Base-by-base conservation (phyloP, 2,113 vertebrate species). In the Corapipo altera region DNA sequence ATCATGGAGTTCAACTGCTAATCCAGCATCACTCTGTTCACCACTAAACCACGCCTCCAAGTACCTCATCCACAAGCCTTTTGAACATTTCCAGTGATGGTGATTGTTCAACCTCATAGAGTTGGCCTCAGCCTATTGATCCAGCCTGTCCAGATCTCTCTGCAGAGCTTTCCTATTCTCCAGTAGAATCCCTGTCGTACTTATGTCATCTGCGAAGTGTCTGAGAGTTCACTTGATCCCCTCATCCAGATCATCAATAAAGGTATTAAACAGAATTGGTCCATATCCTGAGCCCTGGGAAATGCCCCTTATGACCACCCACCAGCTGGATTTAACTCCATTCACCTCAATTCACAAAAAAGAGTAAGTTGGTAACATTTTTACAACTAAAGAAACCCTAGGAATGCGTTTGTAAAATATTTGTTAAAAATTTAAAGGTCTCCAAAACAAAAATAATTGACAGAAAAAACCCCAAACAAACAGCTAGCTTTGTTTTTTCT, bases 401-500 rank as follows among this genome's bases (percentile, higher is more conserved):
- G 8, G 13, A 55, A 23, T 33, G 1, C 4, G 69, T 89, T 48
- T 52, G 6, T 33, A 26, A 61, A 70, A 71, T 57, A 66, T 32
- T 84, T 61, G 12, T 26, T 22, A 12, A 58, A 84, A 93, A 73
- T 37, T 7, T 48, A 33, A 57, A 48, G 8, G 3, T 23, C 10
- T 46, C 10, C 15, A 78, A 93, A 41, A 4, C 4, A 70, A 77
- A 89, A 87, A 27, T 10, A 61, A 73, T 11, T 74, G 0, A 41
- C 37, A 4, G 65, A 58, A 77, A n/a, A 4, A 16, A 23, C 24
- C 4, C 9, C 15, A 37, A 35, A 69, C 23, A 46, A 7, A 1
- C 1, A n/a, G 37, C 0, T 22, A 28, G 2, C 2, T 67, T 64
- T 48, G 2, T 51, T 37, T 59, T 35, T 12, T 20, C 3, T 51